Evolutionary conservation across 2,797 vertebrate genomes (phyloP), one percentile per base, ranked within the genome.

Genomic region (Hydrolagus colliei): DNA sequence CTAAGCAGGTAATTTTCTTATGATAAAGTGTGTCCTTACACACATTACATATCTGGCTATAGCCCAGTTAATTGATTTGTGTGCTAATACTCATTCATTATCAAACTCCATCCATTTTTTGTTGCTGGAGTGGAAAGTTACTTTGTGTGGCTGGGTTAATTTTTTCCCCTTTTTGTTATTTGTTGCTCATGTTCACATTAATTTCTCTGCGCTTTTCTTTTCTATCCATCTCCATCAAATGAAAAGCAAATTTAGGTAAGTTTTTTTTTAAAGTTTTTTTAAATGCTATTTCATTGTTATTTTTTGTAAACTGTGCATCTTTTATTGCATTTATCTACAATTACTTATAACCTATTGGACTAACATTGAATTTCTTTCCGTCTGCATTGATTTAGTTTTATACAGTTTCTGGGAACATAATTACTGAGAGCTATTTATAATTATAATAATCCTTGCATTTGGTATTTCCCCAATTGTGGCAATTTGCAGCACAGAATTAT

Each of bases 241-340:
- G 95, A 97, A 94, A 96, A 97, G 96, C 95, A 92, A 91, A 91
- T 89, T 92, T 88, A 96, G 96, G 96, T 97, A 97, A 97, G 96
- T 97, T 94, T 90, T 93, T 74, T 74, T 74, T 52, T 52, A 52
- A 6, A 27, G 27, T 27, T 27, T 52, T 4, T 74, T 74, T 74
- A 32, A 63, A 10, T 63, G 61, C 41, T 59, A 63, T 65, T 22
- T 71, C 79, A 71, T 71, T 18, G 20, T 65, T 67, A 65, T 61
- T 84, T 35, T 0, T 63, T 84, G 27, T 65, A 65, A 22, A 61
- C 9, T 6, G 9, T 63, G 8, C 27, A 14, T 20, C 22, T 27
- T 84, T 14, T 14, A 27, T 27, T 84, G 9, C 52, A 41, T 79
- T 9, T 20, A 52, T 11, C 77, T 13, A 79, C 35, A n/a, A 32